Base-by-base conservation (phyloP, 2,113 vertebrate genomes). In the Hyla sarda region DNA sequence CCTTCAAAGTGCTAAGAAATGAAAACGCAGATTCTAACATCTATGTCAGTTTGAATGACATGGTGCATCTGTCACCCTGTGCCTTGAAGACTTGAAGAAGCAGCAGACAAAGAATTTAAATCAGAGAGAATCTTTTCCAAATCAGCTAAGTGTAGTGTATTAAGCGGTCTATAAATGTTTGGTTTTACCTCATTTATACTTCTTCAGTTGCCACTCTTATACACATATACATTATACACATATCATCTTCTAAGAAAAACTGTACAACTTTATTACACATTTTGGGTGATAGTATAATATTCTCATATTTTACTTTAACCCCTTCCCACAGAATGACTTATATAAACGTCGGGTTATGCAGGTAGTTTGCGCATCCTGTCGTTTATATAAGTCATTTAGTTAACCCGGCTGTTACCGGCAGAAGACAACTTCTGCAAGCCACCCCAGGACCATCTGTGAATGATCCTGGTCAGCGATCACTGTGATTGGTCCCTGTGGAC, bases 31-130 rank as follows among this genome's bases (percentile, higher is more conserved):
- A 58, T 60, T 58, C 14, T 3, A 47, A 83, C 54, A 88, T 77
- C 65, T 75, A 56, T 65, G 52, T 83, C 30, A 67, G 23, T 25
- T 83, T 81, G 41, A 75, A 88, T 85, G 72, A 62, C 87, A 78
- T 60, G 56, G 81, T 47, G 32, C 32, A 37, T 77, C 77, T 25
- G 25, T 77, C 60, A 82, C 23, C 7, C 23, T 60, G 30, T 80
- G 54, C 75, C 67, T 74, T 67, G 45, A 65, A 72, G 32, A 28
- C 52, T 75, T 52, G 16, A n/a, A 32, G 48, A n/a, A 69, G 23
- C 52, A 32, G 50, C 45, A 34, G 25, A 28, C 16, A 30, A 41
- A 14, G 54, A 76, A 47, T 80, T 56, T 45, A 72, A 78, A 80
- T 56, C 32, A 37, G 19, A 12, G 4, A 80, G 50, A 84, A 37